phyloP scores from a whole-genome alignment of 64 coral and sea anemone species.

The Dendronephthya gigantea region DNA sequence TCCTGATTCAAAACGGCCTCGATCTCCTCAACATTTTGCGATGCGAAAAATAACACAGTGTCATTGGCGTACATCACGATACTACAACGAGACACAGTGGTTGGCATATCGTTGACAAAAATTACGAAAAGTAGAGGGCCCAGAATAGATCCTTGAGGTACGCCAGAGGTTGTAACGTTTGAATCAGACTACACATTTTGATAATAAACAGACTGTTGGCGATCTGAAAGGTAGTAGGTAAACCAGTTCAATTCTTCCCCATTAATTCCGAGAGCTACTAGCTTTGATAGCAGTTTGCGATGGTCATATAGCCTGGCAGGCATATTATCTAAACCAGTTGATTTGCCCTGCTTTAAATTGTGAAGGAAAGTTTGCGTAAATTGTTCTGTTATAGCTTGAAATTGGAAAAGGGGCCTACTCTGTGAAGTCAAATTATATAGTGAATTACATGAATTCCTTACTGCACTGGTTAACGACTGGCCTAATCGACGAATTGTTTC shows the following conservation, averaged over 20 bases:
- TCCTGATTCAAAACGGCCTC: slow-evolving; percentile 6
- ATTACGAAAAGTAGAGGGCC: slow-evolving; percentile 16
- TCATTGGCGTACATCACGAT: slow-evolving; percentile 8
- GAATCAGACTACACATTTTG: background rate
- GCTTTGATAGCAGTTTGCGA: background rate
- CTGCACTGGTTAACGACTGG: background rate
- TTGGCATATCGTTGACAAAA: slow-evolving; percentile 17
- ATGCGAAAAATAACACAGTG: slow-evolving; percentile 18
- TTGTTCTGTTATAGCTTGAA: background rate
- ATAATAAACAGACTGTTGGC: slow-evolving; percentile 11
- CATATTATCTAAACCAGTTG: slow-evolving; percentile 27
- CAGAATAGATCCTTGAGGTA: background rate
- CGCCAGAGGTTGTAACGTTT: background rate
- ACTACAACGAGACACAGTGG: background rate
- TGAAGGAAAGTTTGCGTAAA: background rate
- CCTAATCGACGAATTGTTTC: background rate
- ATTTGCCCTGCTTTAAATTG: background rate
- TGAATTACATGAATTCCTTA: background rate
- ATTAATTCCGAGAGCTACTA: slow-evolving; percentile 10
- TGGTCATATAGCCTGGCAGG: slow-evolving; percentile 1
- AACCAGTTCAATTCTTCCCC: slow-evolving; percentile 14
- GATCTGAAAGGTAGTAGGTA: slow-evolving; percentile 7
- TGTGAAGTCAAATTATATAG: background rate
- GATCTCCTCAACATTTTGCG: slow-evolving; percentile 22
- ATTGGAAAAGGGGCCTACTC: background rate